Evolutionary conservation across 2,888 invertebrate genomes (phyloP).

Genomic region (Unio pictorum): DNA sequence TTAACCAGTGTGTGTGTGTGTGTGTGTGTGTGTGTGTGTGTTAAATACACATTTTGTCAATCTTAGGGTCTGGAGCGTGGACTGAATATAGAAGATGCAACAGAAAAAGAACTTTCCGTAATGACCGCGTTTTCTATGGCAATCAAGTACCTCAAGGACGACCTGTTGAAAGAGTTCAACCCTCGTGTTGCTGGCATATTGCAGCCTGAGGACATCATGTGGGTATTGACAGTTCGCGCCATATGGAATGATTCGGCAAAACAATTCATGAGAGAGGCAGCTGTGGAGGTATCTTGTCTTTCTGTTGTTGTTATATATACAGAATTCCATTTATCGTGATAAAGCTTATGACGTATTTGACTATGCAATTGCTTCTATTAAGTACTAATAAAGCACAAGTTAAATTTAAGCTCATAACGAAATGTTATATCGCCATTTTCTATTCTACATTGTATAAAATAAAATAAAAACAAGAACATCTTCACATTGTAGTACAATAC

Average conservation of each 20-base stretch:
- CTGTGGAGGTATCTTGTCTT: constrained; percentile 4
- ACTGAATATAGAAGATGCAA: constrained; percentile 8
- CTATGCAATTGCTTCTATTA: too few species aligned
- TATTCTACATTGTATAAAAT: too few species aligned
- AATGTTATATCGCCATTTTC: too few species aligned
- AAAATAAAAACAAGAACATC: too few species aligned
- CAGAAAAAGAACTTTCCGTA: constrained; percentile 7
- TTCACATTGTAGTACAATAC: too few species aligned
- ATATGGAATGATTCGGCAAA: constrained; percentile 25
- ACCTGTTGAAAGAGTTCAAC: constrained; percentile 5
- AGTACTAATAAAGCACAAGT: too few species aligned
- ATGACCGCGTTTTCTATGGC: constrained; percentile 10
- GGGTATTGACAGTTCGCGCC: constrained; percentile 17
- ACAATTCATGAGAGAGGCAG: constrained; percentile 26
- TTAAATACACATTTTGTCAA: too few species aligned
- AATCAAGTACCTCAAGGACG: constrained; percentile 14
- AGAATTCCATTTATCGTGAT: too few species aligned
- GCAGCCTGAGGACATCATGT: constrained; percentile 8
- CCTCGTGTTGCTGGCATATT: neutral
- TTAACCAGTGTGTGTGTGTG: too few species aligned
- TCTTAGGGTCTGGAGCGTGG: constrained; percentile 5
- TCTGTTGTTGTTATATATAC: neutral
- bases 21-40: too few species aligned
- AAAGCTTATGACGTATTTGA: too few species aligned
- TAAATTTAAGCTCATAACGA: too few species aligned